Conservation (phyloP, 2,888 invertebrate species). For the Tiliacea aurago region DNA sequence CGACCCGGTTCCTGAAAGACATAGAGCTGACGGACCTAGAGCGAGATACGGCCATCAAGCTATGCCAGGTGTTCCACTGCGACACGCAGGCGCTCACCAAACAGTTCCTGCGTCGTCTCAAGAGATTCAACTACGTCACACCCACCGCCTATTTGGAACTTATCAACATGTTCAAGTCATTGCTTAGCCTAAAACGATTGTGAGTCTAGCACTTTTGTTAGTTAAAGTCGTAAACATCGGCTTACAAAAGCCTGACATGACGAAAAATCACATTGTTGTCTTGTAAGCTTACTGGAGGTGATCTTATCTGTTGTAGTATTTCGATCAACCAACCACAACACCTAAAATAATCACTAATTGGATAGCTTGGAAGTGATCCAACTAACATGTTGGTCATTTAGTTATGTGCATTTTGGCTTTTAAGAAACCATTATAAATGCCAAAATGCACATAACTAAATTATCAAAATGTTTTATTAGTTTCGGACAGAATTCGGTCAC, state of each 20-base stretch:
- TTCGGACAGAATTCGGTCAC: neutral
- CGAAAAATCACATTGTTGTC: neutral
- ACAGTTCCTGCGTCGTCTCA: conserved; percentile 91
- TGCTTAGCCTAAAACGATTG: conserved; percentile 94
- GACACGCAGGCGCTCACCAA: conserved; percentile 94
- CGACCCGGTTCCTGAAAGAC: conserved; percentile 94
- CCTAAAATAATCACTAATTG: neutral
- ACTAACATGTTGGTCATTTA: rapidly evolving
- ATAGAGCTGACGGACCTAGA: conserved; percentile 94
- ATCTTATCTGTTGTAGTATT: neutral
- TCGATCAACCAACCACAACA: neutral
- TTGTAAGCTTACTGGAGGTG: neutral
- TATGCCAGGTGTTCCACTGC: conserved; percentile 97
- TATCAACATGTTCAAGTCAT: conserved; percentile 96
- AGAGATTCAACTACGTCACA: conserved; percentile 96
- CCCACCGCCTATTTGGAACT: conserved; percentile 98
- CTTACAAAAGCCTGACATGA: neutral
- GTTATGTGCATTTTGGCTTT: neutral
- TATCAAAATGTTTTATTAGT: neutral
- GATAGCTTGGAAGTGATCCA: neutral
- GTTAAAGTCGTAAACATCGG: no score
- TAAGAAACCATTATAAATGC: neutral
- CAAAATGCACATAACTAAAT: neutral
- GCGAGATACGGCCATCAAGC: conserved; percentile 94
- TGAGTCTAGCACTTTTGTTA: conserved; percentile 79